phyloP scores from a whole-genome alignment of 2,888 invertebrate species.

The Deilephila elpenor region DNA sequence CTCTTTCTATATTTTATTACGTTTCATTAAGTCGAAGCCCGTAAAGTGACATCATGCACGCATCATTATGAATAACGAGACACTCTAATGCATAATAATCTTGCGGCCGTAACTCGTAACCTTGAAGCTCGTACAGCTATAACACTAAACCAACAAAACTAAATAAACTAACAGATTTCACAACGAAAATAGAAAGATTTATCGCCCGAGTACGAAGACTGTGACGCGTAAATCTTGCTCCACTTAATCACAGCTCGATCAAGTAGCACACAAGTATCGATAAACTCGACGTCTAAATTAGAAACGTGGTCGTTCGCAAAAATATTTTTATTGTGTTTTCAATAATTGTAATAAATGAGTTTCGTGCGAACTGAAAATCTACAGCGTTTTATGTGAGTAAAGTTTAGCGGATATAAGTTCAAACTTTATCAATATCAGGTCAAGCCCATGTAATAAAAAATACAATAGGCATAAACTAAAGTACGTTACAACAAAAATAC shows the following conservation, averaged over 20 bases:
- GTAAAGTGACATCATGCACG: slow-evolving; percentile 59
- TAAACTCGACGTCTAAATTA: slow-evolving; percentile 9
- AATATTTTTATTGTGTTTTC: neutral
- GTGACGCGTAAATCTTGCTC: slow-evolving; percentile 24
- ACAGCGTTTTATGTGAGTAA: neutral
- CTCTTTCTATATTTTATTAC: slow-evolving; percentile 28
- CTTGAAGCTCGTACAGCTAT: slow-evolving; percentile 39
- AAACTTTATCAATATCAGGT: neutral
- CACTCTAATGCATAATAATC: slow-evolving; percentile 58
- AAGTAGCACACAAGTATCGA: neutral
- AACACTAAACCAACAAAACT: slow-evolving; percentile 41
- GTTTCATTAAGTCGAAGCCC: slow-evolving; percentile 48
- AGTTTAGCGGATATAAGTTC: neutral
- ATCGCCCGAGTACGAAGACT: slow-evolving; percentile 10
- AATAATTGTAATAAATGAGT: neutral
- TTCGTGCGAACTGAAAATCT: neutral
- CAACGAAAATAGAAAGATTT: slow-evolving; percentile 27
- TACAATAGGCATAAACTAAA: neutral
- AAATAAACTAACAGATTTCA: slow-evolving; percentile 41
- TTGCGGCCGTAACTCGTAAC: slow-evolving; percentile 41
- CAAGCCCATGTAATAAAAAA: neutral
- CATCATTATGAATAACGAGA: slow-evolving; percentile 58
- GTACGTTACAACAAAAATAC: neutral
- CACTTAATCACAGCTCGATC: slow-evolving; percentile 22
- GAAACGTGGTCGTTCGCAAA: neutral